Evolutionary conservation across 2,888 invertebrate genomes (phyloP), one percentile per base, ranked within the genome.

Genomic region (Trisateles emortualis): DNA sequence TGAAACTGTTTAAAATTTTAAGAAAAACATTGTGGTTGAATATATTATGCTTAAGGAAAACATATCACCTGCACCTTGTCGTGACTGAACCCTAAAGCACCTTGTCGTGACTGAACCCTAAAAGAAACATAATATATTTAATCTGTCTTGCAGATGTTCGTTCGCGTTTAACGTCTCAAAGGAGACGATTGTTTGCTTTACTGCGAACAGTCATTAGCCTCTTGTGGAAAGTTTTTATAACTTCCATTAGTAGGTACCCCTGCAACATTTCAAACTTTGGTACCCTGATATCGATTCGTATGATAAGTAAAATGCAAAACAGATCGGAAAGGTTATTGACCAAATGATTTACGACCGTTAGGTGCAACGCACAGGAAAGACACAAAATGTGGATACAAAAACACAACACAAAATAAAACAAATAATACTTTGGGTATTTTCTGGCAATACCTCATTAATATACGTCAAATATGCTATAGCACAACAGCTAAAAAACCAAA

Each of bases 161-260:
- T 51, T 51, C 36, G 44, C 48, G 47, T 53, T 47, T 24, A 52
- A 45, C 33, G 30, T 52, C 59, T 52, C 54, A 58, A 57, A 59
- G 51, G 16, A 59, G 48, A 56, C 59, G 62, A 61, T 44, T 64
- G 51, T 70, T 69, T 65, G 64, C 35, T 56, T 56, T 54, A 55
- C 52, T 56, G 64, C 43, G 57, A 64, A 60, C 50, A 75, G 82
- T 81, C 81, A 74, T 76, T 78, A 76, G 74, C 82, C 81, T 77
- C 72, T 70, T 32, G 47, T 64, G 66, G 70, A 73, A 74, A 70
- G 62, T 72, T 68, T 74, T 71, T 63, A 60, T 54, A 52, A n/a
- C n/a, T n/a, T n/a, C n/a, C 52, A 29, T 44, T 47, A 26, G 46
- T 45, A 35, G n/a, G n/a, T n/a, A 40, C 39, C 33, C 33, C 19